These are phyloP conservation scores for Chloromyia formosa DNA, from an alignment of 2,888 invertebrate genomes.

Conservation along the genomic window DNA sequence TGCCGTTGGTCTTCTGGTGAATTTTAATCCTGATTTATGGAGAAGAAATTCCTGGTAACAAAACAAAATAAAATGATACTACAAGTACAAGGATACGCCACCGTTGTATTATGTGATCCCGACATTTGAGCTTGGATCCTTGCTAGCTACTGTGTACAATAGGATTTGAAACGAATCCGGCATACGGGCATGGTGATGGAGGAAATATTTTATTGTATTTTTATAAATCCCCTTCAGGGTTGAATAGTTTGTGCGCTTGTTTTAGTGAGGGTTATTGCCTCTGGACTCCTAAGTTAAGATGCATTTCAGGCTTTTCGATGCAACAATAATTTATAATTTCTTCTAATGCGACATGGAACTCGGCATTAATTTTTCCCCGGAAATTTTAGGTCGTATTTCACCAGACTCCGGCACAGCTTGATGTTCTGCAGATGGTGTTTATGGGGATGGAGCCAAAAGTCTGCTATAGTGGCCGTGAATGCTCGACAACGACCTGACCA, in stretches of 20 bases:
- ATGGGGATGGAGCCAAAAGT: too few relatives aligned
- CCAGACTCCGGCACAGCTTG: too few relatives aligned
- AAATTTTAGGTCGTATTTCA: too few relatives aligned
- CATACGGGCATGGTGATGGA: not conserved
- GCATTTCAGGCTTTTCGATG: not conserved
- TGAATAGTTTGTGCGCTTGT: conserved; percentile 35
- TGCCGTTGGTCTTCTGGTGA: conserved; percentile 40
- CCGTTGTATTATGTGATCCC: not conserved
- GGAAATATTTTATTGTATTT: too few relatives aligned
- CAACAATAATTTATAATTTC: not conserved
- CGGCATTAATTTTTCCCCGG: not conserved
- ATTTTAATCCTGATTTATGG: conserved; percentile 49
- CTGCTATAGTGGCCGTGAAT: too few relatives aligned
- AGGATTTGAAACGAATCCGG: not conserved
- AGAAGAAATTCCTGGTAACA: conserved; percentile 38
- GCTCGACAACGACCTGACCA: too few relatives aligned
- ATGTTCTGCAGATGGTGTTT: too few relatives aligned
- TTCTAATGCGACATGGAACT: not conserved
- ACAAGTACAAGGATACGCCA: conserved; percentile 33
- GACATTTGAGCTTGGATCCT: not conserved
- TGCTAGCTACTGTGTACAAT: not conserved
- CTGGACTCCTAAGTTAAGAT: not conserved
- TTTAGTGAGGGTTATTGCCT: not conserved
- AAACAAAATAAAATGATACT: conserved; percentile 32
- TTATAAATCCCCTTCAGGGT: conserved; percentile 45